A percentile compares a stretch with the other conserved stretches of the same genome.
Evolutionary conservation across 2,797 vertebrate species (phyloP).

Genomic region (Syndactyla subalaris): DNA sequence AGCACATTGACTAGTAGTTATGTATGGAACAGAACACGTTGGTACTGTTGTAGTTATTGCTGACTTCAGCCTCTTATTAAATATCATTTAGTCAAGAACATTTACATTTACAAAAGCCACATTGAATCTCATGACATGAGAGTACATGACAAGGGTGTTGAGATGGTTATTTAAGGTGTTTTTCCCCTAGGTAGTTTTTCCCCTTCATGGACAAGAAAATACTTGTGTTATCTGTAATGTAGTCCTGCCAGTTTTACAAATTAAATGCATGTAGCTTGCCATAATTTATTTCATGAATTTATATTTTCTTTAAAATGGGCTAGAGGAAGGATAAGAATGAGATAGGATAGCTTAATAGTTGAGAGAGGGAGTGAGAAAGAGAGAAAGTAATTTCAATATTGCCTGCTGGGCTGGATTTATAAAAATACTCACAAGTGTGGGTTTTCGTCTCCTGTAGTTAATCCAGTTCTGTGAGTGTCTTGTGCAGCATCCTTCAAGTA

Average conservation of each 20-base stretch:
- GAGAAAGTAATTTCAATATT: conserved; percentile 1
- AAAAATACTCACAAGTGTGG: background rate
- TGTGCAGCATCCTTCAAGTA: background rate
- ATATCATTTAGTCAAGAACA: background rate
- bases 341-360: background rate
- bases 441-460: background rate
- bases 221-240: background rate
- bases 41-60: background rate
- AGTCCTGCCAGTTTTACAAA: background rate
- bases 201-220: background rate
- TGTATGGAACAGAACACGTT: background rate
- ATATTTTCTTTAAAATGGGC: background rate
- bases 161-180: conserved; percentile 17
- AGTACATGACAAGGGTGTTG: background rate
- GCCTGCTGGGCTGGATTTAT: background rate
- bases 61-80: background rate
- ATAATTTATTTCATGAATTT: background rate
- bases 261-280: background rate
- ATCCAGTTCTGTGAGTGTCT: background rate
- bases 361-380: background rate
- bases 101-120: background rate
- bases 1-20: background rate
- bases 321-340: background rate
- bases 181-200: background rate
- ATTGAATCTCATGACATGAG: background rate